Base-by-base conservation (phyloP, 2,888 invertebrate genomes). In the Zootermopsis nevadensis region DNA sequence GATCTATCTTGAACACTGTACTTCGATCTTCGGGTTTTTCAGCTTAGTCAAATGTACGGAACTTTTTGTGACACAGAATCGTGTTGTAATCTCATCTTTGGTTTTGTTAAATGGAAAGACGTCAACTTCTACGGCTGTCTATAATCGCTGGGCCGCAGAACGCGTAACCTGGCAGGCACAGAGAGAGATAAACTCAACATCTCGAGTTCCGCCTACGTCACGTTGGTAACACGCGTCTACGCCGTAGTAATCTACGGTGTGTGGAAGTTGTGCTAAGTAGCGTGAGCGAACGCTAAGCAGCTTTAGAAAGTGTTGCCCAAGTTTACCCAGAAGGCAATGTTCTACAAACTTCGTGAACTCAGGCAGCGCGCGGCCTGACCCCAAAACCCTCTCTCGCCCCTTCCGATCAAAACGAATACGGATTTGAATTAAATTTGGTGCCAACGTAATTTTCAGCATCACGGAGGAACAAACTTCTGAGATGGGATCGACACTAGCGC, bases 281-380 rank as follows among this genome's bases (percentile, higher is more conserved):
- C n/a, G 60, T 60, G 60, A 60, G n/a, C n/a, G n/a, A 60, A 60
- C 60, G 60, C 27, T 60, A 60, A 60, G 60, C n/a, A 60, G 60
- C 27, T 27, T 60, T 60, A 60, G 2, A 60, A 27, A 60, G n/a
- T 60, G n/a, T 60, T 60, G 19, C 24, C 8, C 60, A 60, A 60
- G 60, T 60, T 60, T 10, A 60, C 60, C 8, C 1, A 27, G 8
- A 27, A 60, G 15, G 27, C 27, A 60, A 27, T 27, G 27, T 60
- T 27, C n/a, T 27, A 6, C 27, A 7, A 60, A 60, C 60, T 60
- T 27, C 6, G n/a, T 60, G n/a, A 48, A 42, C 19, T 15, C 19
- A 48, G 19, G 15, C 19, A 48, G 19, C 19, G 15, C 48, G 19
- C 19, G 19, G 19, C 12, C 48, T 48, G 15, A 19, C 48, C 19